These are phyloP conservation scores for Adela reaumurella DNA, from an alignment of 2,888 invertebrate species.

Conservation along the genomic window DNA sequence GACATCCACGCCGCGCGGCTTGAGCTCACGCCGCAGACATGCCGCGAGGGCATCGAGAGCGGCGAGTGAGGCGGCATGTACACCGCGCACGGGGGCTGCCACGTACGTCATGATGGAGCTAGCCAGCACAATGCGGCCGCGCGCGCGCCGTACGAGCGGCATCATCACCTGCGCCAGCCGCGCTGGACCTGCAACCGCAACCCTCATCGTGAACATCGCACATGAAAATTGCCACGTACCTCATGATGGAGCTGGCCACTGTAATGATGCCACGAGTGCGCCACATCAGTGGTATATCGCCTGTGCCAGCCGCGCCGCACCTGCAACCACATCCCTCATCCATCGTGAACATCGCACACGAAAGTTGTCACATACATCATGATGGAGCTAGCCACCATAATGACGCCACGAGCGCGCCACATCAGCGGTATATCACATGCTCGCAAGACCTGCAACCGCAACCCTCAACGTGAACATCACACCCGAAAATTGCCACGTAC, in stretches of 20 bases:
- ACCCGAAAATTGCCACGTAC: slow-evolving; percentile 73
- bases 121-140: slow-evolving; percentile 76
- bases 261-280: too few species aligned
- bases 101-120: slow-evolving; percentile 78
- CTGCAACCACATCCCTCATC: too few species aligned
- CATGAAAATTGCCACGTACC: too few species aligned
- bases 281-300: too few species aligned
- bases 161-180: slow-evolving; percentile 75
- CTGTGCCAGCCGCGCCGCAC: too few species aligned
- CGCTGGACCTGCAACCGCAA: slow-evolving; percentile 59
- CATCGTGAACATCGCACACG: too few species aligned
- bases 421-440: too few species aligned
- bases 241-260: too few species aligned
- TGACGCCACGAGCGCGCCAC: too few species aligned
- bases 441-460: slow-evolving; percentile 59
- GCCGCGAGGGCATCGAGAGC: slow-evolving; percentile 78
- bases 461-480: slow-evolving; percentile 81
- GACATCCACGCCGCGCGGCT: slow-evolving; percentile 76
- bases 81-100: slow-evolving; percentile 75
- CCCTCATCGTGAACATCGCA: too few species aligned
- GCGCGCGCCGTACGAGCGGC: slow-evolving; percentile 72
- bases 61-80: slow-evolving; percentile 75
- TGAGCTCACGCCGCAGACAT: slow-evolving; percentile 76
- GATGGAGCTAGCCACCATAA: too few species aligned
- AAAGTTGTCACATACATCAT: too few species aligned